These are phyloP conservation scores for Acromyrmex echinatior DNA, from an alignment of 1,140 invertebrate genomes.

Conservation along the genomic window DNA sequence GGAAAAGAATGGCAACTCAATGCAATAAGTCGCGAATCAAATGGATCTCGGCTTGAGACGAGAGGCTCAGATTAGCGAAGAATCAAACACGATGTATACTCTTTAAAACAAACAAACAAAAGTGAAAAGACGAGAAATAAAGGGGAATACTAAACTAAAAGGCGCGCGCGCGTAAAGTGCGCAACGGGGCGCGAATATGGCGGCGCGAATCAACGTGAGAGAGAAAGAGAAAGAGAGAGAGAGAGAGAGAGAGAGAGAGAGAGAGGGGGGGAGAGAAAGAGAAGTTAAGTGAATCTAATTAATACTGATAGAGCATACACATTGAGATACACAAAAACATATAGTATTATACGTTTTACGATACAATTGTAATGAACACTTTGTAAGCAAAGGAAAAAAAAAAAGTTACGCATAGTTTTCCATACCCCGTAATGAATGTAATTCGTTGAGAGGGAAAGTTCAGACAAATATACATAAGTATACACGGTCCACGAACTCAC, in stretches of 20 bases:
- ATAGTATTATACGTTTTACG: constrained; percentile 85
- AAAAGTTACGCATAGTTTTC: constrained; percentile 84
- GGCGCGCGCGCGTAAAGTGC: constrained; percentile 10
- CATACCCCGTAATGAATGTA: constrained; percentile 82
- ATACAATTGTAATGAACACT: constrained; percentile 81
- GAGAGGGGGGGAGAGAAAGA: constrained; percentile 60
- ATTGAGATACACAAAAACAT: constrained; percentile 80
- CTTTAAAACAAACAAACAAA: constrained; percentile 64
- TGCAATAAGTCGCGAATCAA: constrained; percentile 84
- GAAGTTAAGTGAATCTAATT: constrained; percentile 57
- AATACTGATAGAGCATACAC: constrained; percentile 66
- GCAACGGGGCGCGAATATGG: constrained; percentile 24
- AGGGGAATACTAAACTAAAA: constrained; percentile 69
- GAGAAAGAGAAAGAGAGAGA: constrained; percentile 60
- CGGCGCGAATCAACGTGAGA: constrained; percentile 33
- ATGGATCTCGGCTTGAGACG: constrained; percentile 79
- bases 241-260: constrained; percentile 51
- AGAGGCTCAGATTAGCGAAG: constrained; percentile 80
- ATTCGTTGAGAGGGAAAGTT: constrained; percentile 79
- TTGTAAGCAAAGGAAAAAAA: constrained; percentile 77
- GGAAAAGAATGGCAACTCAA: constrained; percentile 58
- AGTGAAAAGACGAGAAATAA: constrained; percentile 57
- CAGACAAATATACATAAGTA: constrained; percentile 45
- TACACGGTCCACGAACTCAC: constrained; percentile 14
- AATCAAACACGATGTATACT: constrained; percentile 84